Conservation (phyloP, 35 echinoderm and acorn worm species). For the Heliocidaris erythrogramma region DNA sequence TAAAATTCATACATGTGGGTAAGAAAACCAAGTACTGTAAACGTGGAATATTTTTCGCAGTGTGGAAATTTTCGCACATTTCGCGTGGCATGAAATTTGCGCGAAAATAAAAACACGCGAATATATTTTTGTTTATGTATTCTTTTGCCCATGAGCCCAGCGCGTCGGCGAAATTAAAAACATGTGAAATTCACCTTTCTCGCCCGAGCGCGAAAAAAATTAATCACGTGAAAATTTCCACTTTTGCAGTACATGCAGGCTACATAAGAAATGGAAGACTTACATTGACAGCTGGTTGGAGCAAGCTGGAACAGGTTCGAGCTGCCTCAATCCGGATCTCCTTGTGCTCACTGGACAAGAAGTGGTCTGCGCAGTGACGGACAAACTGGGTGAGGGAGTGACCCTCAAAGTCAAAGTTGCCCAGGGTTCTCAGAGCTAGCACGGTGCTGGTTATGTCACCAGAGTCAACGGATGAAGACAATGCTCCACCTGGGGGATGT, state of each 20-base stretch:
- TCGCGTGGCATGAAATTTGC: too few species aligned
- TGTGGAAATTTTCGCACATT: too few species aligned
- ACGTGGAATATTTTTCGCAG: too few species aligned
- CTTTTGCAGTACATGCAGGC: neutral
- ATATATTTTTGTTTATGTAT: too few species aligned
- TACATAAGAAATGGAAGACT: neutral
- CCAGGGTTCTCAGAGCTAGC: constrained; percentile 84
- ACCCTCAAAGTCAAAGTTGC: constrained; percentile 98
- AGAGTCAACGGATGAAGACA: constrained; percentile 45
- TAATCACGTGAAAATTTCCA: too few species aligned
- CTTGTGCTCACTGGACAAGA: constrained; percentile 93
- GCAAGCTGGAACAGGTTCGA: constrained; percentile 84
- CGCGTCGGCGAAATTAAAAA: too few species aligned
- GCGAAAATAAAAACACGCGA: too few species aligned
- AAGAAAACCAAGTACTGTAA: neutral
- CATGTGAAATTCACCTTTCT: too few species aligned
- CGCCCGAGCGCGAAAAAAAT: too few species aligned
- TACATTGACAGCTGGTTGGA: constrained; percentile 94
- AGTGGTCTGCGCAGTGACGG: constrained; percentile 94
- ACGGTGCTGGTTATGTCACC: constrained; percentile 90
- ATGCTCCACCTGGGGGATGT: neutral
- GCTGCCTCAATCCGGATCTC: constrained; percentile 95
- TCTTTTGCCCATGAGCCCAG: too few species aligned
- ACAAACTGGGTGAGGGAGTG: constrained; percentile 99
- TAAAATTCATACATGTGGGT: neutral